Evolutionary conservation across 2,797 vertebrate genomes (phyloP), one percentile per base, ranked within the genome.

Genomic region (Myotis planiceps): DNA sequence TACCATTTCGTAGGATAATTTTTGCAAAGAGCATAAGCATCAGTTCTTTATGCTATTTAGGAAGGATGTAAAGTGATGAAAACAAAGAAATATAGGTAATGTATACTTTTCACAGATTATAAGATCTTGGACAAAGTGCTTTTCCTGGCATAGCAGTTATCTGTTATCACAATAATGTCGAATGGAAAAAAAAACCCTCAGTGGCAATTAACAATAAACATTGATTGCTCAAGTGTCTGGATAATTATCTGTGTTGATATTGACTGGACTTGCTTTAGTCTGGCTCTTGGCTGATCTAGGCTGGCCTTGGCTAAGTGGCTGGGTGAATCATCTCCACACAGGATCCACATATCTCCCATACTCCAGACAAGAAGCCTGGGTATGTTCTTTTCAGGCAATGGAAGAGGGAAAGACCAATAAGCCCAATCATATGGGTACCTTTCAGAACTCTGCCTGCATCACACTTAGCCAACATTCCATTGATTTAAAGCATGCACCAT

Each of bases 281-380:
- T 69, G 37, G 19, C 34, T 95, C 3, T 76, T 14, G 29, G 19
- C 68, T 68, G 19, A 13, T 4, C 7, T 4, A 16, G 5, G 13
- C 45, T 79, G 29, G 15, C 9, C 23, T 51, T 32, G 51, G 16
- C 37, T 75, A 6, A 5, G 3, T 3, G 25, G 5, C 21, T 8
- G 53, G 74, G 16, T 29, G 47, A 90, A 13, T 90, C 8, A 45
- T 27, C n/a, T 80, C n/a, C 42, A 39, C 27, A 29, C 21, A 3
- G 23, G 3, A 1, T 25, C 39, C 3, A 23, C 9, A 42, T 1
- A 1, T 23, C 5, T 78, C 34, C n/a, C 34, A 9, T 18, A 2
- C 2, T 58, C 42, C 37, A 71, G 42, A 74, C n/a, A 86, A 32
- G 19, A 3, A 86, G 83, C 37, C 29, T 45, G 29, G 1, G 23